Percentiles rank a stretch among this genome's conserved stretches.
Conservation (phyloP, 2,888 invertebrate genomes). For the Unio delphinus region DNA sequence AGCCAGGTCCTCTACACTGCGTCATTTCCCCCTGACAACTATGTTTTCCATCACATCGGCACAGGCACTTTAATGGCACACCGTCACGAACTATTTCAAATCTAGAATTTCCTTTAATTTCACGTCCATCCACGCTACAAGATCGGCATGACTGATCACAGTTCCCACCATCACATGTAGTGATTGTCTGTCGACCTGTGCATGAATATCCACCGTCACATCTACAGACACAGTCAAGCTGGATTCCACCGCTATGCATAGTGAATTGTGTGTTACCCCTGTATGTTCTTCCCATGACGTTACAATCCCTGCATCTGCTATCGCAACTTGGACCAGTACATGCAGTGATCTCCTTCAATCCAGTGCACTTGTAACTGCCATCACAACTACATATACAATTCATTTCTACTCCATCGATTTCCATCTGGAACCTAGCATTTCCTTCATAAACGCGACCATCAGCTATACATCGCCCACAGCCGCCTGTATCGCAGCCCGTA, state of each 20-base stretch:
- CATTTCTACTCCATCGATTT: conserved; percentile 30
- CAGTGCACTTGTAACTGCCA: conserved; percentile 36
- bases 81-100: conserved; percentile 17
- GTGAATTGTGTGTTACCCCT: conserved; percentile 41
- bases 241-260: conserved; percentile 39
- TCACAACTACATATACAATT: conserved; percentile 54
- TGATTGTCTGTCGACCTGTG: conserved; percentile 9
- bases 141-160: conserved; percentile 19
- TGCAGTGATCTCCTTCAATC: conserved; percentile 7
- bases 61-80: conserved; percentile 33
- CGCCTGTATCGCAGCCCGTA: conserved; percentile 22
- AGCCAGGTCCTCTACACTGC: conserved; percentile 38
- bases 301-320: conserved; percentile 21
- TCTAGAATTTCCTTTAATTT: conserved; percentile 10
- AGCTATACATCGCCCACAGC: conserved; percentile 45
- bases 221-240: conserved; percentile 51
- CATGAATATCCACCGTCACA: conserved; percentile 45
- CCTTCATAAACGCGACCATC: conserved; percentile 39
- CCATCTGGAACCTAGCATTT: conserved; percentile 43
- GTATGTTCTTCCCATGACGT: conserved; percentile 29
- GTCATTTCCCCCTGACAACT: conserved; percentile 37
- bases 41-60: conserved; percentile 55
- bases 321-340: conserved; percentile 12
- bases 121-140: conserved; percentile 28
- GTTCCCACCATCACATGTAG: conserved; percentile 10